Percentiles rank a stretch among this genome's conserved stretches.
Evolutionary conservation across 2,888 invertebrate species (phyloP).

Genomic region (Agrochola litura): DNA sequence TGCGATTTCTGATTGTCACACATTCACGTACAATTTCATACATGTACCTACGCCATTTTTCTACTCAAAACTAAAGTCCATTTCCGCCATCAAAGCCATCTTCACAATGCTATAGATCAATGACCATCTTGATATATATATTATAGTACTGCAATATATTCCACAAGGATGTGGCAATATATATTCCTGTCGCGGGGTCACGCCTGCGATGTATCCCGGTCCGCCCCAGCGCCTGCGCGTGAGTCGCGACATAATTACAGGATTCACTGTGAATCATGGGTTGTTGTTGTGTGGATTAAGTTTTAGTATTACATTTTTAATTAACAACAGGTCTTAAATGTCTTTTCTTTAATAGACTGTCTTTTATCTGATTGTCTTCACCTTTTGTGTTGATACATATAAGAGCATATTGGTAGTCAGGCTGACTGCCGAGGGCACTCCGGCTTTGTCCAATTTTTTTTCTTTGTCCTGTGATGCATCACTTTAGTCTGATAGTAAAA

Average conservation of each 20-base stretch:
- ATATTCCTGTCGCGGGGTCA: conserved; percentile 61
- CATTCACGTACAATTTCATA: conserved; percentile 1
- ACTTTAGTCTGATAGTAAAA: background rate
- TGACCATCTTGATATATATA: conserved; percentile 31
- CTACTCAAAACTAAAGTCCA: background rate
- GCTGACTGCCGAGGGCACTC: no score
- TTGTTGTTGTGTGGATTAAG: conserved; percentile 11
- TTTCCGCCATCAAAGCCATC: background rate
- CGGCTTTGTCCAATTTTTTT: background rate
- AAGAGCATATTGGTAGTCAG: background rate
- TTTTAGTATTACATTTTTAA: no score
- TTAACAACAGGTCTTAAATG: background rate
- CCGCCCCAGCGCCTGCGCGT: conserved; percentile 58
- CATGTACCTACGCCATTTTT: background rate
- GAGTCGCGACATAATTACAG: conserved; percentile 60
- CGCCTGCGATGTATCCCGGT: conserved; percentile 63
- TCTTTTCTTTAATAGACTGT: background rate
- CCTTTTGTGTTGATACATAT: background rate
- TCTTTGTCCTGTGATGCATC: no score
- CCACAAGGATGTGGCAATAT: conserved; percentile 44
- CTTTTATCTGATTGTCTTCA: background rate
- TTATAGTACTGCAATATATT: conserved; percentile 43
- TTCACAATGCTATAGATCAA: conserved; percentile 28
- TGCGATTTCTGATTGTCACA: background rate
- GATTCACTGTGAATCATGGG: conserved; percentile 48